Evolutionary conservation across 2,888 invertebrate species (phyloP).

Genomic region (Cosmia trapezina): DNA sequence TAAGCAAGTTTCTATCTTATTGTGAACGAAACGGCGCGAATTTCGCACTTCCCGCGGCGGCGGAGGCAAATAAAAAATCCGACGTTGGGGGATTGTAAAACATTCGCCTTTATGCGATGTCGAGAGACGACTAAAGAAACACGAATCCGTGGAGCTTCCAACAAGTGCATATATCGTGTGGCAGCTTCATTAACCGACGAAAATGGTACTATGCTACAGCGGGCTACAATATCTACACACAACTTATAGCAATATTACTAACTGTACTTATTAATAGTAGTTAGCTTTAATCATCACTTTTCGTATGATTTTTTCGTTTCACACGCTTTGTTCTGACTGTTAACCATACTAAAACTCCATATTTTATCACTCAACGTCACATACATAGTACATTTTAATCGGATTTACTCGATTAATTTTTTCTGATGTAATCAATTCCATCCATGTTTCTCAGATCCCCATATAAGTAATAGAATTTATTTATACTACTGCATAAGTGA

Average conservation of each 20-base stretch:
- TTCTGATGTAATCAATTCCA: constrained; percentile 53
- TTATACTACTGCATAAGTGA: constrained; percentile 48
- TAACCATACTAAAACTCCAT: constrained; percentile 21
- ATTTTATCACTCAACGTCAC: constrained; percentile 38
- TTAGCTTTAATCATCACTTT: constrained; percentile 10
- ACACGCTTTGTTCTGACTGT: constrained; percentile 11
- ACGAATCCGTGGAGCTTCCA: constrained; percentile 72
- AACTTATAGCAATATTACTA: constrained; percentile 11
- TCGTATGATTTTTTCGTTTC: constrained; percentile 7
- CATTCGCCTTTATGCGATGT: constrained; percentile 71
- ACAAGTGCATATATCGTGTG: constrained; percentile 70
- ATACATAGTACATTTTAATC: constrained; percentile 38
- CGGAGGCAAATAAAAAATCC: constrained; percentile 74
- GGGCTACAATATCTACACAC: constrained; percentile 21
- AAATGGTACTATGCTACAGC: constrained; percentile 55
- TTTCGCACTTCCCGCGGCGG: constrained; percentile 79
- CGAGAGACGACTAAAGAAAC: constrained; percentile 65
- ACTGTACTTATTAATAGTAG: constrained; percentile 3
- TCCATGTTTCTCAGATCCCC: constrained; percentile 45
- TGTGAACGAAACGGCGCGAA: constrained; percentile 72
- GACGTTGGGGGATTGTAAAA: constrained; percentile 73
- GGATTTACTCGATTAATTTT: constrained; percentile 49
- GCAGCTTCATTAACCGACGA: constrained; percentile 67
- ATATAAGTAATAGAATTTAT: constrained; percentile 56
- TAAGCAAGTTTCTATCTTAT: constrained; percentile 71